A percentile compares a stretch with the other conserved stretches of the same genome.
Evolutionary conservation across 92 coral and sea anemone genomes (phyloP).

Genomic region (Isaurus tuberculatus): DNA sequence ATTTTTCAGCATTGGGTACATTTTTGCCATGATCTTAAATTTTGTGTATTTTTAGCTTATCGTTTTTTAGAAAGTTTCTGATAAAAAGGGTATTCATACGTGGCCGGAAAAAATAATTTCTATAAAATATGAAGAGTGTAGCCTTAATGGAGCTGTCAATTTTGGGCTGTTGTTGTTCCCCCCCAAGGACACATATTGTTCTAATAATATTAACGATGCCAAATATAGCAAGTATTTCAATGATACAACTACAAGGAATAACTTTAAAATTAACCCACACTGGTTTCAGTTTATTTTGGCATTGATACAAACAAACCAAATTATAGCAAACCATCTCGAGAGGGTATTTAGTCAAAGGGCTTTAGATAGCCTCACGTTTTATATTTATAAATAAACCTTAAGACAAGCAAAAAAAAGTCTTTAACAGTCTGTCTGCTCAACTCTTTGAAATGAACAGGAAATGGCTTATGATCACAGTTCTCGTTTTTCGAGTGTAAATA

Average conservation of each 20-base stretch:
- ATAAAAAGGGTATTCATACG: too few relatives aligned
- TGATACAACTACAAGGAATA: neutral
- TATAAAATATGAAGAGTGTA: too few relatives aligned
- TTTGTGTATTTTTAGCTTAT: too few relatives aligned
- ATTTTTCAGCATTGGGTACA: too few relatives aligned
- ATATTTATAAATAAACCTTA: neutral
- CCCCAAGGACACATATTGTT: neutral
- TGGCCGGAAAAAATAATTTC: too few relatives aligned
- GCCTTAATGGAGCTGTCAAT: neutral
- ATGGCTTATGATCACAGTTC: neutral
- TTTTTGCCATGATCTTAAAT: too few relatives aligned
- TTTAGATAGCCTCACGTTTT: neutral
- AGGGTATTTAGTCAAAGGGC: slow-evolving; percentile 9
- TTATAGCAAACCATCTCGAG: neutral
- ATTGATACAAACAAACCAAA: neutral
- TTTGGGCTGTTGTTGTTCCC: too few relatives aligned
- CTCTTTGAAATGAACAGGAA: too few relatives aligned
- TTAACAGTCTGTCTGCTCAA: neutral
- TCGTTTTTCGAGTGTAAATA: neutral
- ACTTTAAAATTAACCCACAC: neutral
- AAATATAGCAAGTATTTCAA: neutral
- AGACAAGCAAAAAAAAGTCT: neutral
- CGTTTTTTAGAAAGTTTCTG: too few relatives aligned
- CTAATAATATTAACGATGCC: neutral
- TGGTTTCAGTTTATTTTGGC: neutral